Percentiles rank a stretch among this genome's conserved stretches.
These are phyloP conservation scores for Cebus imitator DNA, from an alignment of 2,113 vertebrate genomes.

Conservation along the genomic window DNA sequence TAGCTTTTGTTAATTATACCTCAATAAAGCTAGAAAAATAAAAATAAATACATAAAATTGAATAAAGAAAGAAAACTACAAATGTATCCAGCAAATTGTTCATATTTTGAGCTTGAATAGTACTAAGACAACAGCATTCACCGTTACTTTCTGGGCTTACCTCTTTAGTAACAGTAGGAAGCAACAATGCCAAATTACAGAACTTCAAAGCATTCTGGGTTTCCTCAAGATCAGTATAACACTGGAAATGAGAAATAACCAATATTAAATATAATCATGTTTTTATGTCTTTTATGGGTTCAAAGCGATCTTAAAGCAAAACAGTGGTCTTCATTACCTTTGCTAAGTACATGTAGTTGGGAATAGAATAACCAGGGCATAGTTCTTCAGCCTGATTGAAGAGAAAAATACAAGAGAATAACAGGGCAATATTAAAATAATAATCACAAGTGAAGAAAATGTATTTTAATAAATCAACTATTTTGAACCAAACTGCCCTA, in stretches of 20 bases:
- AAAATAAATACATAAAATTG: background rate
- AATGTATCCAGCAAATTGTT: background rate
- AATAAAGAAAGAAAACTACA: background rate
- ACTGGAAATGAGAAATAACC: conserved; percentile 84
- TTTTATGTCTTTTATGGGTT: background rate
- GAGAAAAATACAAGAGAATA: conserved; percentile 69
- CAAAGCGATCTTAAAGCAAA: conserved; percentile 51
- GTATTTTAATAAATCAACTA: conserved; percentile 25
- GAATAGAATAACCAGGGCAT: conserved; percentile 91
- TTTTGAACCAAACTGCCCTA: conserved; percentile 41
- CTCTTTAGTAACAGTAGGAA: conserved; percentile 89
- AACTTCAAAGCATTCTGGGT: conserved; percentile 85
- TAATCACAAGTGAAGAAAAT: conserved; percentile 3
- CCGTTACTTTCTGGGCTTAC: conserved; percentile 79
- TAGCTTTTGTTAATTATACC: background rate
- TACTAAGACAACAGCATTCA: accelerated
- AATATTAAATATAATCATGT: conserved; percentile 57
- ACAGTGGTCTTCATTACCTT: conserved; percentile 87
- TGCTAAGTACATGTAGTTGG: conserved; percentile 94
- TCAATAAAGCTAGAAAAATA: background rate
- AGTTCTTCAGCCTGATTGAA: conserved; percentile 93
- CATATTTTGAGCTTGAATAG: background rate
- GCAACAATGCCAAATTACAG: conserved; percentile 89
- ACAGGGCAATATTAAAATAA: background rate
- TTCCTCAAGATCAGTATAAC: conserved; percentile 91